Base-by-base conservation (phyloP, 1,140 invertebrate species). In the Pantala flavescens region DNA sequence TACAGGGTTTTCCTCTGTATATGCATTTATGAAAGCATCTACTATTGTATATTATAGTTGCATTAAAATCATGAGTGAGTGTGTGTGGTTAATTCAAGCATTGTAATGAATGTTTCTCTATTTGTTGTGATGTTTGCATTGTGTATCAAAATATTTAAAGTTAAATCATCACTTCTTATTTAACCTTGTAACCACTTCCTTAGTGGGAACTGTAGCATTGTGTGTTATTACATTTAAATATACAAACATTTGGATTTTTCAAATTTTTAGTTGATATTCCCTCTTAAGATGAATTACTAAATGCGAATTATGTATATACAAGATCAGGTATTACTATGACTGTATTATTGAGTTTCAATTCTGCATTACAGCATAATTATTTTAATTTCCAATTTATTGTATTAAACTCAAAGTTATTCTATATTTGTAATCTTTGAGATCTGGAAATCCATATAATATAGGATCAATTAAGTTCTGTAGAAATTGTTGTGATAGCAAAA, bases 121-220 rank as follows among this genome's bases (percentile, higher is more conserved):
- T 63, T 63, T 63, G 49, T 63, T 63, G 49, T 63, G 49, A 21
- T 63, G 49, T 63, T 63, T 63, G 49, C 49, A 63, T 63, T 63
- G 49, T 63, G 49, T 63, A 63, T 63, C 49, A 63, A 63, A 63
- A 63, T 63, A 63, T 63, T 63, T 19, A 63, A 63, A 63, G 49
- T 7, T 63, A 7, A 63, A 63, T 19, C 14, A 63, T 12, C 49
- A 63, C 49, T 63, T 63, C 3, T 63, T 63, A 63, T 63, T 63
- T 63, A 3, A 63, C 49, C 49, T 21, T 21, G 12, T 63, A 63
- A 63, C 49, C n/a, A 21, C 49, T 21, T 12, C 49, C 49, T 7
- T 16, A 16, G 3, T 19, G 12, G 12, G 12, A 21, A 63, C n/a
- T 63, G 49, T 63, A 63, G 49, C 12, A 21, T 21, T 63, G 49